Evolutionary conservation across 2,113 vertebrate genomes (phyloP), one percentile per base, ranked within the genome.

Genomic region (Protomyctophum bolini): DNA sequence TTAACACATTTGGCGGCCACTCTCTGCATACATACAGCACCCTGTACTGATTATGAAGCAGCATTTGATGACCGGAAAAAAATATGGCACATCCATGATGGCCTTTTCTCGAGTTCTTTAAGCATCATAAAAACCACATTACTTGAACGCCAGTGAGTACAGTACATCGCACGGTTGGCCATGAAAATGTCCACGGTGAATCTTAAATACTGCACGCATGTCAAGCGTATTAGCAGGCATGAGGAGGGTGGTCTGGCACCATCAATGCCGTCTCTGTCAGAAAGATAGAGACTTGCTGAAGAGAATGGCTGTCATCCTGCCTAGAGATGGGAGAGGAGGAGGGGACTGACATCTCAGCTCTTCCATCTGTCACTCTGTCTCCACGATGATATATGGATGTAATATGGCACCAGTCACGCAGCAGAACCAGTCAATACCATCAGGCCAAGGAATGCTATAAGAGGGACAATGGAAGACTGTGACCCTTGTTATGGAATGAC

Each of bases 401-500:
- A 87, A 86, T 86, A 86, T 68, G 82, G 83, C 84, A 86, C 83
- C 67, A 58, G 82, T 86, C 82, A 76, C 79, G 86, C 83, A 77
- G 75, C 83, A 77, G 72, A 75, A 63, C 80, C 76, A 79, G 84
- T 88, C 88, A 71, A 89, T 88, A 84, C 49, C 10, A 66, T 73
- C 66, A 72, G 45, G 86, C 68, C 0, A 64, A 81, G 82, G 84
- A 88, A 88, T 66, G 76, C 73, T 56, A 49, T 7, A 6, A 66
- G 11, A 41, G 63, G 81, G 65, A 86, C 83, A 89, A 87, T 78
- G 77, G 70, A 58, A 58, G 77, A 61, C 81, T 72, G 63, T 87
- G 87, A 87, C 81, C 84, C 81, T 82, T 80, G 85, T 83, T 89
- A 84, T 71, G 77, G 82, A 84, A 89, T 83, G 86, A 86, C 79